Percentiles rank a stretch among this genome's conserved stretches.
phyloP scores from a whole-genome alignment of 2,113 vertebrate genomes.

The Ptychochromis oligacanthus region DNA sequence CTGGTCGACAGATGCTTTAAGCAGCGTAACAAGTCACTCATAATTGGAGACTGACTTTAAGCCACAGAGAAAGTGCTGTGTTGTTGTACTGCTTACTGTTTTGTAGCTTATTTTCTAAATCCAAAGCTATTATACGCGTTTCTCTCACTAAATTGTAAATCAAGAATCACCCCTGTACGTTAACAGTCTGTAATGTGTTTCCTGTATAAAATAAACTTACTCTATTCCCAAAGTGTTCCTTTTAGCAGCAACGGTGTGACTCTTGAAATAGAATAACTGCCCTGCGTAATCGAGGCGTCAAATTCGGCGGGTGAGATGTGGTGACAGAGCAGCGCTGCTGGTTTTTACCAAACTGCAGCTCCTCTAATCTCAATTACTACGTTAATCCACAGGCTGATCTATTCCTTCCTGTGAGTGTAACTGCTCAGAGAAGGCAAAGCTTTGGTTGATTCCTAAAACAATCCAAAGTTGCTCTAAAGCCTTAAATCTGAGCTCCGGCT shows the following conservation, averaged over 20 bases:
- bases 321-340: conserved; percentile 23
- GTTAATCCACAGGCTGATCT: conserved; percentile 54
- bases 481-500: neutral
- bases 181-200: conserved; percentile 63
- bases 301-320: conserved; percentile 49
- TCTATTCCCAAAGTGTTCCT: conserved; percentile 56
- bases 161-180: conserved; percentile 35
- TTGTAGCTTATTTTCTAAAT: neutral
- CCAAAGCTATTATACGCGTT: neutral
- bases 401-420: neutral
- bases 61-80: neutral
- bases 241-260: conserved; percentile 67
- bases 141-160: conserved; percentile 23
- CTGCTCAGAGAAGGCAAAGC: neutral
- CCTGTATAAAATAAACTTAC: conserved; percentile 29
- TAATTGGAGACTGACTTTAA: conserved; percentile 7
- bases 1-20: conserved; percentile 70
- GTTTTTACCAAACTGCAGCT: conserved; percentile 35
- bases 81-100: neutral
- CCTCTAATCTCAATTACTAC: conserved; percentile 33
- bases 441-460: conserved; percentile 6
- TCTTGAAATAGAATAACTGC: conserved; percentile 40
- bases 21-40: conserved; percentile 73
- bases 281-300: conserved; percentile 59
- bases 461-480: conserved; percentile 1